Conservation (phyloP, 2,888 invertebrate genomes). For the Lordiphosa andalusiaca region DNA sequence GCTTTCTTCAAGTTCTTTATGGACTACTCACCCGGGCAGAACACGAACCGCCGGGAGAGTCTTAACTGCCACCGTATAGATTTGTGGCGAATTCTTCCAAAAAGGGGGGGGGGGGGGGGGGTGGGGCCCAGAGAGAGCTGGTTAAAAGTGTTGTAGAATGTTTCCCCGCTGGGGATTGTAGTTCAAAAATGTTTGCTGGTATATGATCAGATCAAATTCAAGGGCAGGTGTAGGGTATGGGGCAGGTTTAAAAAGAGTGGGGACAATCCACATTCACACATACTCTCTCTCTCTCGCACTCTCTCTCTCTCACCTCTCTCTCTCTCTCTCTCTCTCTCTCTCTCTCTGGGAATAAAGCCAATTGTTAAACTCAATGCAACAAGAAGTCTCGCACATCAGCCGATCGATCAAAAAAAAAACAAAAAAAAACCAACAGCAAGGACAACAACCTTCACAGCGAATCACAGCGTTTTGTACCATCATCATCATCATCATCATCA, state of each 20-base stretch:
- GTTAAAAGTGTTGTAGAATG: too few relatives aligned
- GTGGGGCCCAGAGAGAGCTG: too few relatives aligned
- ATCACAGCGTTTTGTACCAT: conserved; percentile 28
- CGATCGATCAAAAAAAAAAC: conserved; percentile 44
- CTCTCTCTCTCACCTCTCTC: conserved; percentile 11
- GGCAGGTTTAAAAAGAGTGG: conserved; percentile 11
- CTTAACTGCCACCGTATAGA: too few relatives aligned
- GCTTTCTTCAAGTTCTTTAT: too few relatives aligned
- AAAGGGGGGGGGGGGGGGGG: too few relatives aligned
- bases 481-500: too few relatives aligned
- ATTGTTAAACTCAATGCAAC: conserved; percentile 78
- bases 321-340: conserved; percentile 11
- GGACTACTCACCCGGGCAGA: too few relatives aligned
- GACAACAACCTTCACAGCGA: conserved; percentile 23
- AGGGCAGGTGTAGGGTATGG: conserved; percentile 7
- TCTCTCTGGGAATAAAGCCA: conserved; percentile 16
- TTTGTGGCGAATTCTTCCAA: too few relatives aligned
- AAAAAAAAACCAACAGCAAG: conserved; percentile 19
- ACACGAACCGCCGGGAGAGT: too few relatives aligned
- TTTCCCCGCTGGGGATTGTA: too few relatives aligned
- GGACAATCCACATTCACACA: conserved; percentile 6
- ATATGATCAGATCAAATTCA: too few relatives aligned
- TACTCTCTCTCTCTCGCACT: conserved; percentile 15
- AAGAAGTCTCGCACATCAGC: conserved; percentile 78
- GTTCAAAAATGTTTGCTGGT: too few relatives aligned